These are phyloP conservation scores for Clostera curtula DNA, from an alignment of 2,888 invertebrate genomes.

Conservation along the genomic window DNA sequence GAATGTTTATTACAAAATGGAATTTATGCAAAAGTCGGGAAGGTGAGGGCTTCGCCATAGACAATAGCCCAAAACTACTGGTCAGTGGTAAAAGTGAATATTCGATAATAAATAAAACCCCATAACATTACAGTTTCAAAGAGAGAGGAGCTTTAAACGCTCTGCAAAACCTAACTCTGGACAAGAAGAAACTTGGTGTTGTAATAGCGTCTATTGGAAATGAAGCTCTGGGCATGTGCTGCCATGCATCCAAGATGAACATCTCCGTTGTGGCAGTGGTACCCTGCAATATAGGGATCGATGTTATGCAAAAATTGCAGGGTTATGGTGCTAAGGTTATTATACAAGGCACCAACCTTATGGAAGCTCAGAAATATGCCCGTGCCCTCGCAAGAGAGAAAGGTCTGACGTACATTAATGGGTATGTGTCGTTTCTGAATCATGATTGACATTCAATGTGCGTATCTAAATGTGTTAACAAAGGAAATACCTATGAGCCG, in stretches of 20 bases:
- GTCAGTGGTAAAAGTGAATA: too few relatives aligned
- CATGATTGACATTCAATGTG: too few relatives aligned
- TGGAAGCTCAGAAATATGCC: conserved; percentile 77
- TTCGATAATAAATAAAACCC: too few relatives aligned
- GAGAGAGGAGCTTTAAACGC: conserved; percentile 81
- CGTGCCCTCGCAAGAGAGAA: conserved; percentile 74
- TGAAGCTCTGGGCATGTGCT: conserved; percentile 79
- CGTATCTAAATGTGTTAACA: too few relatives aligned
- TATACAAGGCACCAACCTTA: conserved; percentile 76
- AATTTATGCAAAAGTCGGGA: conserved; percentile 39
- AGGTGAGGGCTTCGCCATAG: conserved; percentile 25
- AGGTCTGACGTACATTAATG: conserved; percentile 79
- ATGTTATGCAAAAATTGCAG: conserved; percentile 79
- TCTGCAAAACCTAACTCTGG: conserved; percentile 70
- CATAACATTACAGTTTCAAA: conserved; percentile 79
- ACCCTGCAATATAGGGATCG: conserved; percentile 79
- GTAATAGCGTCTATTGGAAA: conserved; percentile 83
- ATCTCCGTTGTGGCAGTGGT: conserved; percentile 80
- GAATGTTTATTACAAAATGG: conserved; percentile 40
- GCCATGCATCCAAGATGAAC: conserved; percentile 75
- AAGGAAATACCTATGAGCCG: too few relatives aligned
- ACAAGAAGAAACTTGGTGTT: conserved; percentile 77
- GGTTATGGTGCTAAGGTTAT: conserved; percentile 79
- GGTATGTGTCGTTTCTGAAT: conserved; percentile 46
- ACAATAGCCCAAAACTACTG: background rate